These are phyloP conservation scores for Acanthurus lineatus DNA, from an alignment of 2,797 vertebrate genomes.

Conservation along the genomic window DNA sequence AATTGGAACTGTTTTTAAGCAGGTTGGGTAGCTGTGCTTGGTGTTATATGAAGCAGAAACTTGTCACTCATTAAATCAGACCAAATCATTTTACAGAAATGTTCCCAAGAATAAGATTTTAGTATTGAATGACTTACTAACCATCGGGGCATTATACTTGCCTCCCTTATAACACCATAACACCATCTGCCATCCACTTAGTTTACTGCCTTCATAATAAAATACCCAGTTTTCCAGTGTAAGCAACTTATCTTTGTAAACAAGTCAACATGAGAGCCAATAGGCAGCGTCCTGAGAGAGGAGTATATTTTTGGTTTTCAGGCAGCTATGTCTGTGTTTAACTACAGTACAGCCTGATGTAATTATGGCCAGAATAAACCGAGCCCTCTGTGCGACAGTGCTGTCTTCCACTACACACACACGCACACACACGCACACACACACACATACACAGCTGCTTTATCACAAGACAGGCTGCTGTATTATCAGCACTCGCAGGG, in stretches of 20 bases:
- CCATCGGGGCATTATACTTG: background rate
- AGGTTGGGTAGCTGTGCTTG: constrained; percentile 5
- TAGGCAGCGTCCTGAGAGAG: background rate
- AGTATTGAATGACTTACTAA: background rate
- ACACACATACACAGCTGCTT: constrained; percentile 32
- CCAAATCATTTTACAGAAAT: background rate
- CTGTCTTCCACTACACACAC: constrained; percentile 32
- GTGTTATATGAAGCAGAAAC: background rate
- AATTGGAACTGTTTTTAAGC: background rate
- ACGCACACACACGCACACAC: constrained; percentile 30
- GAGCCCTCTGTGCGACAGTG: background rate
- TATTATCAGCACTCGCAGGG: constrained; percentile 1
- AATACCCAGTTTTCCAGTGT: constrained; percentile 2
- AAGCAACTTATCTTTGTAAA: constrained; percentile 29
- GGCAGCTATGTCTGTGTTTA: constrained; percentile 21
- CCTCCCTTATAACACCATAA: background rate
- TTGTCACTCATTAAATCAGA: background rate
- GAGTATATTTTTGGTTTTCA: background rate
- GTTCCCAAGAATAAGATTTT: background rate
- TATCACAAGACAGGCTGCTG: constrained; percentile 39
- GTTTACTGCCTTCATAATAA: constrained; percentile 41
- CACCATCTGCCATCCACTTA: constrained; percentile 19
- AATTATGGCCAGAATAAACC: constrained; percentile 36
- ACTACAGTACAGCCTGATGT: constrained; percentile 12
- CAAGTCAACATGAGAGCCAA: constrained; percentile 21